Evolutionary conservation across 2,888 invertebrate genomes (phyloP).

Genomic region (Drosophila leonis): DNA sequence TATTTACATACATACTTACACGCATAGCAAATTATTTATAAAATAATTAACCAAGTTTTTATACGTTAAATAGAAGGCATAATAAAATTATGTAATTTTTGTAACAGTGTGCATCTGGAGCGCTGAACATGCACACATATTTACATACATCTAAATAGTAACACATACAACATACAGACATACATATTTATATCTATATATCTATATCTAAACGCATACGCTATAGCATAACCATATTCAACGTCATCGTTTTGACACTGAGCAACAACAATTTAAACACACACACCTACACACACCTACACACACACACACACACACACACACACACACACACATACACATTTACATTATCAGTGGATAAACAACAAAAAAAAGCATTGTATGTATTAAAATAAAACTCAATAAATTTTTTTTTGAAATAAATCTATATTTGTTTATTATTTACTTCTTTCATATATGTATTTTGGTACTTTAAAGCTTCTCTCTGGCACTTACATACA

Average conservation of each 20-base stretch:
- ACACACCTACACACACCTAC: slow-evolving; percentile 10
- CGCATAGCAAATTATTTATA: slow-evolving; percentile 57
- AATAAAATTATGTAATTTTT: slow-evolving; percentile 71
- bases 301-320: slow-evolving; percentile 11
- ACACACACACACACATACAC: slow-evolving; percentile 23
- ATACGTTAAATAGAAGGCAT: slow-evolving; percentile 55
- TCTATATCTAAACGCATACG: slow-evolving; percentile 37
- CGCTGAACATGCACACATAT: slow-evolving; percentile 30
- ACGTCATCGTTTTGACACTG: slow-evolving; percentile 29
- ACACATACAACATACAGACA: slow-evolving; percentile 31
- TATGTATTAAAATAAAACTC: slow-evolving; percentile 47
- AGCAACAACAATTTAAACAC: slow-evolving; percentile 34
- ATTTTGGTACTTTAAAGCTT: background rate
- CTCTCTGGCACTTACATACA: too few relatives aligned
- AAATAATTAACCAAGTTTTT: slow-evolving; percentile 50
- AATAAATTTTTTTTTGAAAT: slow-evolving; percentile 36
- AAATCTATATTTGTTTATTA: background rate
- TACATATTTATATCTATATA: slow-evolving; percentile 51
- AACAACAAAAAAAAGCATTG: slow-evolving; percentile 27
- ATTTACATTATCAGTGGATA: slow-evolving; percentile 41
- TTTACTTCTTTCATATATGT: background rate
- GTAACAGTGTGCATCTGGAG: slow-evolving; percentile 47
- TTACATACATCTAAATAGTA: slow-evolving; percentile 43
- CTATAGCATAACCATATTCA: slow-evolving; percentile 33
- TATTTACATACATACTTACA: slow-evolving; percentile 35